Evolutionary conservation across 2,888 invertebrate genomes (phyloP).

Genomic region (Slavum lentiscoides): DNA sequence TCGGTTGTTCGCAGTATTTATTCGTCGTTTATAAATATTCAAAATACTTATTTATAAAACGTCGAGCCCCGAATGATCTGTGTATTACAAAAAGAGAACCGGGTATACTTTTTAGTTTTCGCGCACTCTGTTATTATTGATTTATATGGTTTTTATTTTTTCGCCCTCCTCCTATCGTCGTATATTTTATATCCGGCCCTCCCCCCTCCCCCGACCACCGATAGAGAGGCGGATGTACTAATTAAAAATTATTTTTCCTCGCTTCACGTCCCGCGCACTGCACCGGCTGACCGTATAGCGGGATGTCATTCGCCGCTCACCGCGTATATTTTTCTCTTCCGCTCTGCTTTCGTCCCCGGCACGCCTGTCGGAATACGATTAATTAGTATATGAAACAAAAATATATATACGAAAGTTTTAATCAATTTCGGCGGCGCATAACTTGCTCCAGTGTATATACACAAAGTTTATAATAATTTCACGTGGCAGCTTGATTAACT

Average conservation of each 20-base stretch:
- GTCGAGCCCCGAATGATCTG: not conserved
- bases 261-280: not conserved
- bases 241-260: conserved; percentile 47
- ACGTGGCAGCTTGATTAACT: conserved; percentile 51
- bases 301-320: not conserved
- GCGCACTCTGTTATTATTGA: conserved; percentile 27
- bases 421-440: conserved; percentile 48
- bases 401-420: conserved; percentile 51
- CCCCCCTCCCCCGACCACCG: no score
- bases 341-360: not conserved
- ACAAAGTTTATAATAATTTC: conserved; percentile 50
- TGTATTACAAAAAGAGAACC: no score
- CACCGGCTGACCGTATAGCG: conserved; percentile 5
- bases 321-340: not conserved
- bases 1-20: no score
- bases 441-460: conserved; percentile 43
- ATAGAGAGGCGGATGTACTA: conserved; percentile 12
- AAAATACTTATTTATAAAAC: not conserved
- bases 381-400: conserved; percentile 51
- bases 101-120: conserved; percentile 13
- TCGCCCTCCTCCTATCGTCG: no score
- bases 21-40: no score
- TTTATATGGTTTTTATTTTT: not conserved
- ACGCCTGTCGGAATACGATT: conserved; percentile 44
- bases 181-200: conserved; percentile 7